phyloP scores from a whole-genome alignment of 2,888 invertebrate species.

The Xanthorhoe spadicearia region DNA sequence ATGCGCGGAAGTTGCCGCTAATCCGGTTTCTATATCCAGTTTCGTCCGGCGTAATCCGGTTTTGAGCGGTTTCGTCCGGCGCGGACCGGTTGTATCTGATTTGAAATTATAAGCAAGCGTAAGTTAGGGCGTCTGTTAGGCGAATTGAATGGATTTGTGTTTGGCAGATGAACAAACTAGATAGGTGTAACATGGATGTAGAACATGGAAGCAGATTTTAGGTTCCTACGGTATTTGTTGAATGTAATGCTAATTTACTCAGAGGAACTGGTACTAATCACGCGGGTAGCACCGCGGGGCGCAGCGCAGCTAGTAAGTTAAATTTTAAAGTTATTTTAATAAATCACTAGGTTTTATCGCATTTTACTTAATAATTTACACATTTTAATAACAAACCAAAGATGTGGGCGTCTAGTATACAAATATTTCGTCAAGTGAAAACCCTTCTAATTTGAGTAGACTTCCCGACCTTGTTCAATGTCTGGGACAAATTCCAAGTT shows the following conservation, averaged over 20 bases:
- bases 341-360: no score
- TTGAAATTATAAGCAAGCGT: slow-evolving; percentile 73
- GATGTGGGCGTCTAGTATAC: neutral
- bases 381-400: neutral
- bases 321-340: no score
- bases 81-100: slow-evolving; percentile 65
- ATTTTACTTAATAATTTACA: neutral
- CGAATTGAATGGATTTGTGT: slow-evolving; percentile 42
- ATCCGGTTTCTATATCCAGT: slow-evolving; percentile 71
- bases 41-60: slow-evolving; percentile 66
- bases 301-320: no score
- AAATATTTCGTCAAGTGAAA: neutral
- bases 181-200: neutral
- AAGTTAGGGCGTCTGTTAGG: slow-evolving; percentile 44
- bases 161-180: slow-evolving; percentile 13
- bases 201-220: neutral
- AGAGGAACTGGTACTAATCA: no score
- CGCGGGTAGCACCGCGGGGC: no score
- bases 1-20: slow-evolving; percentile 77
- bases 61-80: slow-evolving; percentile 61
- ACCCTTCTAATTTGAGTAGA: neutral
- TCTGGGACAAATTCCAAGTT: neutral
- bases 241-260: no score
- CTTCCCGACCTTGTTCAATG: neutral
- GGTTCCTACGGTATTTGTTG: no score